phyloP scores from a whole-genome alignment of 2,888 invertebrate species.

The Tachina lurida region DNA sequence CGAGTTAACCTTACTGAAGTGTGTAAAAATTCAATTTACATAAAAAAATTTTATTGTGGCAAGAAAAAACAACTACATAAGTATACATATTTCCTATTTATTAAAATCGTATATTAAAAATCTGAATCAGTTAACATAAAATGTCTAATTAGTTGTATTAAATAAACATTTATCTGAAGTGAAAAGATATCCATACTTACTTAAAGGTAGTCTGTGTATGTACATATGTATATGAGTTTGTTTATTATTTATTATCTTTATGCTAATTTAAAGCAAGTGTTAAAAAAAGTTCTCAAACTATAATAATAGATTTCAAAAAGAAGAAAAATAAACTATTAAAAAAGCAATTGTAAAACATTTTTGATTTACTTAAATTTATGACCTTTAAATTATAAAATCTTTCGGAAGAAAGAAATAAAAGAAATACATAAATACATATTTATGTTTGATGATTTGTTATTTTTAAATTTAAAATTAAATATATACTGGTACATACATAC shows the following conservation, averaged over 20 bases:
- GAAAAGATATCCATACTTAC: neutral
- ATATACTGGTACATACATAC: no score
- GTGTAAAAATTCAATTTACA: no score
- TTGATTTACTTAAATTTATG: constrained; percentile 25
- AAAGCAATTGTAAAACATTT: constrained; percentile 1
- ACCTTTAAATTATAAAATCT: constrained; percentile 7
- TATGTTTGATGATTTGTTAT: neutral
- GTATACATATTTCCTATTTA: no score
- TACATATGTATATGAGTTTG: neutral
- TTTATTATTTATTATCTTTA: constrained; percentile 25
- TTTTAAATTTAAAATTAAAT: neutral
- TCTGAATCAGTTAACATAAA: constrained; percentile 48
- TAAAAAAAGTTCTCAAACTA: constrained; percentile 19
- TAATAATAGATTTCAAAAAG: neutral
- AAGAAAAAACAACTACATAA: no score
- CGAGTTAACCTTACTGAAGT: no score
- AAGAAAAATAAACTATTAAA: constrained; percentile 35
- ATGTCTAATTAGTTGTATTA: constrained; percentile 50
- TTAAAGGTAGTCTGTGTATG: neutral
- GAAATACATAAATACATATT: neutral
- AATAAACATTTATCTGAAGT: constrained; percentile 24
- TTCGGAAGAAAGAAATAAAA: no score
- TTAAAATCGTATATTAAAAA: neutral
- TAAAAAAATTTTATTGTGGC: no score
- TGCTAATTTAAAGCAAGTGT: constrained; percentile 61